Conservation (phyloP, 2,888 invertebrate genomes). For the Ecdyonurus torrentis region DNA sequence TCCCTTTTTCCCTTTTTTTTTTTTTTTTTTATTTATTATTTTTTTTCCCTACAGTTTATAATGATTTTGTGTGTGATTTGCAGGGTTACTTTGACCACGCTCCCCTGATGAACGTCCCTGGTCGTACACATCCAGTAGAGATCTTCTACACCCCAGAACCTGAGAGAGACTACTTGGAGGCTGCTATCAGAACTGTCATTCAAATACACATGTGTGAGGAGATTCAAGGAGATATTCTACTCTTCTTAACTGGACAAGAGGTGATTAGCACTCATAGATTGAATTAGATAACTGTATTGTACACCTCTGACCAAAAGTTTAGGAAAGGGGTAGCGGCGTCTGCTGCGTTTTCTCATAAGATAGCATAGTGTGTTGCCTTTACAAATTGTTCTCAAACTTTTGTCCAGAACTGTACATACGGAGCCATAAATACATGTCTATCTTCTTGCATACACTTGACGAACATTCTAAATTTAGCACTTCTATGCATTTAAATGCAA, state of each 20-base stretch:
- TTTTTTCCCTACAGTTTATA: constrained; percentile 6
- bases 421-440: too few relatives aligned
- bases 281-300: not conserved
- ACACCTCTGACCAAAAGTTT: too few relatives aligned
- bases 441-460: too few relatives aligned
- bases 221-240: constrained; percentile 74
- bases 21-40: not conserved
- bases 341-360: too few relatives aligned
- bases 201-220: constrained; percentile 96
- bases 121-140: constrained; percentile 87
- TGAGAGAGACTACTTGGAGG: constrained; percentile 94
- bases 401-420: too few relatives aligned
- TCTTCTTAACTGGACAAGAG: constrained; percentile 71
- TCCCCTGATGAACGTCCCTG: constrained; percentile 96
- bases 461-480: too few relatives aligned
- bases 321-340: too few relatives aligned
- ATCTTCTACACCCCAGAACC: constrained; percentile 99
- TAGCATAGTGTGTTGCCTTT: too few relatives aligned
- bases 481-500: not conserved
- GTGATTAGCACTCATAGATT: constrained; percentile 20
- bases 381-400: too few relatives aligned
- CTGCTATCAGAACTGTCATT: constrained; percentile 92
- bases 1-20: not conserved
- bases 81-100: constrained; percentile 96
- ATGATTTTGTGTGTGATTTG: constrained; percentile 12